Percentiles rank a stretch among this genome's conserved stretches.
phyloP scores from a whole-genome alignment of 2,797 vertebrate species.

The Tadarida brasiliensis region DNA sequence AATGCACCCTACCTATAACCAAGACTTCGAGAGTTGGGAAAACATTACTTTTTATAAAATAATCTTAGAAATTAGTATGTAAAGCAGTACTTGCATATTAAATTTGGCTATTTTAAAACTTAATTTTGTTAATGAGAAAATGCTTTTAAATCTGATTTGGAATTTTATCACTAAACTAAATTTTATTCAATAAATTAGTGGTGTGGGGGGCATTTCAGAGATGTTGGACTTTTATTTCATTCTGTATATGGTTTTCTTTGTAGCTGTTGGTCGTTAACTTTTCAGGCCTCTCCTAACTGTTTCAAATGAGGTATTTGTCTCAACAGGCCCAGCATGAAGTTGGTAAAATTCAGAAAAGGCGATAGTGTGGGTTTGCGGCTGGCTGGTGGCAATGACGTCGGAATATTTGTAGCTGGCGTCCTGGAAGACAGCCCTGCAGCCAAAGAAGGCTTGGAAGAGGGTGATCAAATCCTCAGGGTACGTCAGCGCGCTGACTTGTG shows the following conservation, averaged over 20 bases:
- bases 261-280: neutral
- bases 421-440: slow-evolving; percentile 98
- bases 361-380: slow-evolving; percentile 98
- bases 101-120: slow-evolving; percentile 2
- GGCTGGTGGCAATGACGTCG: slow-evolving; percentile 98
- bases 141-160: slow-evolving; percentile 46
- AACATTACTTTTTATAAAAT: slow-evolving; percentile 8
- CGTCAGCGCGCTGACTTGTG: slow-evolving; percentile 44
- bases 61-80: slow-evolving; percentile 31
- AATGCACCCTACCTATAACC: neutral
- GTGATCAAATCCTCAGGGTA: slow-evolving; percentile 99
- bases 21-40: neutral
- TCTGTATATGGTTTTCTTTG: slow-evolving; percentile 25
- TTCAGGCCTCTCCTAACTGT: slow-evolving; percentile 31
- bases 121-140: slow-evolving; percentile 10
- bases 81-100: neutral
- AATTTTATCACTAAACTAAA: slow-evolving; percentile 1
- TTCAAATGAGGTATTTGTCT: slow-evolving; percentile 72
- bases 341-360: slow-evolving; percentile 99
- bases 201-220: neutral
- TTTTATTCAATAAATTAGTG: neutral
- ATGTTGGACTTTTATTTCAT: neutral
- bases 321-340: slow-evolving; percentile 98
- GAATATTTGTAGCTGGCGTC: slow-evolving; percentile 99
- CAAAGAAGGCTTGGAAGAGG: slow-evolving; percentile 99